Conservation (phyloP, 2,888 invertebrate species). For the Tetragonisca angustula region DNA sequence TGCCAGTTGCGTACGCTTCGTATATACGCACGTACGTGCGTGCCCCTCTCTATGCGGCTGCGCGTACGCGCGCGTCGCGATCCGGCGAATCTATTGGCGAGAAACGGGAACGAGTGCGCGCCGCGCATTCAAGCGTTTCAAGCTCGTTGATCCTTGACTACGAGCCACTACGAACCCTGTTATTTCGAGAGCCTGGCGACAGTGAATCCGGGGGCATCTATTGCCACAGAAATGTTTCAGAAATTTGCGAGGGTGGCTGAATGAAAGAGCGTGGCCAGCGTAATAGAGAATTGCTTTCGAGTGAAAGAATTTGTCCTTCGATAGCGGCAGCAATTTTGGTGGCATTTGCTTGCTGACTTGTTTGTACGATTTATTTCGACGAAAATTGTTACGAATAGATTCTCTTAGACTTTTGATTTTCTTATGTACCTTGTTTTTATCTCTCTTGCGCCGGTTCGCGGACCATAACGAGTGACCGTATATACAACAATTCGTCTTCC, state of each 20-base stretch:
- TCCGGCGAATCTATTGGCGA: constrained; percentile 28
- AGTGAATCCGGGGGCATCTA: constrained; percentile 18
- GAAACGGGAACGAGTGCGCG: constrained; percentile 40
- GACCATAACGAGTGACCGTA: no score
- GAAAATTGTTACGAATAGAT: background rate
- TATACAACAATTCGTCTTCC: no score
- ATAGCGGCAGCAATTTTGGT: background rate
- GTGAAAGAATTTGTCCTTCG: background rate
- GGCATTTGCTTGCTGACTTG: background rate
- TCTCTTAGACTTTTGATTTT: background rate
- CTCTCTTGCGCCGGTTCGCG: no score
- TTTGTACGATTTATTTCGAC: background rate
- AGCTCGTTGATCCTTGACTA: constrained; percentile 38
- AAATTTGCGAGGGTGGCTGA: constrained; percentile 23
- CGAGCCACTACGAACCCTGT: constrained; percentile 21
- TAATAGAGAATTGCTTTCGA: background rate
- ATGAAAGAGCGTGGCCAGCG: background rate
- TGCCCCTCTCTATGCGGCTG: constrained; percentile 11
- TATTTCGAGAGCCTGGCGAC: constrained; percentile 20
- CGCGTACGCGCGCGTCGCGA: constrained; percentile 20
- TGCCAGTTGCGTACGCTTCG: constrained; percentile 65
- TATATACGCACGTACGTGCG: background rate
- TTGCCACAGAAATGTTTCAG: constrained; percentile 21
- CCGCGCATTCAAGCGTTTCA: constrained; percentile 11
- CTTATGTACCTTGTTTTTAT: background rate